These are phyloP conservation scores for Apoda limacodes DNA, from an alignment of 2,888 invertebrate species.

Conservation along the genomic window DNA sequence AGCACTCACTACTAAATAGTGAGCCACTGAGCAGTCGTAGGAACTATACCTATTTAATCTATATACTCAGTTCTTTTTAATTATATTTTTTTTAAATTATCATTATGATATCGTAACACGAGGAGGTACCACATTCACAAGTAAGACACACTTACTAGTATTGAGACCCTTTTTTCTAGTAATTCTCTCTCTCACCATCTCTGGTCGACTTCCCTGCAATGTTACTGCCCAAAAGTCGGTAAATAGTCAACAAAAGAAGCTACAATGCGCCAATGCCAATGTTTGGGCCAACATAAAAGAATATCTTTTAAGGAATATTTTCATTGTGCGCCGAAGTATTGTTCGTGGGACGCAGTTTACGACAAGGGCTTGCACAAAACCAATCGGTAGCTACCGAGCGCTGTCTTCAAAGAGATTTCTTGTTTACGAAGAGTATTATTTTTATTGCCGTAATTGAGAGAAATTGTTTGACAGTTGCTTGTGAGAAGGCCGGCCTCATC, in stretches of 20 bases:
- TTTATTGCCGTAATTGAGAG: conserved; percentile 63
- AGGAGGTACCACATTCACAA: too few species aligned
- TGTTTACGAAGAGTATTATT: conserved; percentile 65
- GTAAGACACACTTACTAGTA: too few species aligned
- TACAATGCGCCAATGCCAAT: conserved; percentile 62
- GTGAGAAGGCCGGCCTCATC: conserved; percentile 36
- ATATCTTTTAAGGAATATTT: conserved; percentile 46
- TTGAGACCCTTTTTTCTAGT: too few species aligned
- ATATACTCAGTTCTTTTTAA: too few species aligned
- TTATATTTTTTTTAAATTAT: too few species aligned
- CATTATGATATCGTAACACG: too few species aligned
- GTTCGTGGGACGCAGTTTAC: conserved; percentile 28
- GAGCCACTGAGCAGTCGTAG: too few species aligned
- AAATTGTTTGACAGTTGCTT: conserved; percentile 32
- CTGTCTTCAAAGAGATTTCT: conserved; percentile 39
- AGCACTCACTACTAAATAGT: too few species aligned
- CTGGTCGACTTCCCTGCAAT: conserved; percentile 41
- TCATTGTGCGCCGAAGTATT: conserved; percentile 49
- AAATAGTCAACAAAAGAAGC: conserved; percentile 57
- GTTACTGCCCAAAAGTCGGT: conserved; percentile 64
- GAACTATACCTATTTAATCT: too few species aligned
- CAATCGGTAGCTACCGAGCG: conserved; percentile 58
- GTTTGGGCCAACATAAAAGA: conserved; percentile 62
- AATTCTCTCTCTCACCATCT: conserved; percentile 31
- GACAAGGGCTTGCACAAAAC: conserved; percentile 58